Evolutionary conservation across 2,888 invertebrate species (phyloP).

Genomic region (Marasmarcha lunaedactyla): DNA sequence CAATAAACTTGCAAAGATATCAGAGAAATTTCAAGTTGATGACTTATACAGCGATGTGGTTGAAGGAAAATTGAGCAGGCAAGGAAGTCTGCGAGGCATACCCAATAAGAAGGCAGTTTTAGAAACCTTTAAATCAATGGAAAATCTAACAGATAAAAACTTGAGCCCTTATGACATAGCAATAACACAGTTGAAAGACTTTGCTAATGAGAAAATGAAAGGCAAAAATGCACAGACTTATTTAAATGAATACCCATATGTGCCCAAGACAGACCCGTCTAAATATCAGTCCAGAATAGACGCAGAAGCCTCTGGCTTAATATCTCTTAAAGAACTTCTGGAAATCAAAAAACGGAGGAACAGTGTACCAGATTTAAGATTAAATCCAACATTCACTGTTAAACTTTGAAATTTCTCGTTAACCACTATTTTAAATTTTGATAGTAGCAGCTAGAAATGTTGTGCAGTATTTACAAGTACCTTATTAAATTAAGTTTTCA

Average conservation of each 20-base stretch:
- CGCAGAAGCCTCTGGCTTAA: constrained; percentile 51
- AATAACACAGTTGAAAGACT: constrained; percentile 39
- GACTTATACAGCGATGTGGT: constrained; percentile 61
- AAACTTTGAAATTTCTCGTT: constrained; percentile 23
- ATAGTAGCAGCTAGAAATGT: constrained; percentile 9
- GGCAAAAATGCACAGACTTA: constrained; percentile 55
- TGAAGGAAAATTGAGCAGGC: constrained; percentile 53
- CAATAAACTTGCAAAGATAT: constrained; percentile 52
- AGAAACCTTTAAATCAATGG: constrained; percentile 63
- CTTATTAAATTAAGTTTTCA: constrained; percentile 26
- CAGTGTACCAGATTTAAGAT: constrained; percentile 53
- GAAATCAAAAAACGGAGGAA: constrained; percentile 43
- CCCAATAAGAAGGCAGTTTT: constrained; percentile 66
- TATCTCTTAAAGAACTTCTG: constrained; percentile 50
- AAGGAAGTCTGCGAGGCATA: constrained; percentile 64
- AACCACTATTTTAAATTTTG: not conserved
- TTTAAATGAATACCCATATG: constrained; percentile 57
- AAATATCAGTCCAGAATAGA: constrained; percentile 59
- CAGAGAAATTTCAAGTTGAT: constrained; percentile 64
- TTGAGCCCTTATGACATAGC: constrained; percentile 52
- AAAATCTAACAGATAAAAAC: constrained; percentile 43
- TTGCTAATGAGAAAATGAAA: constrained; percentile 30
- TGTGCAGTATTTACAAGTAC: constrained; percentile 37
- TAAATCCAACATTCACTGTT: constrained; percentile 47
- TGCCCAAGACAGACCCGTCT: constrained; percentile 60